phyloP scores from a whole-genome alignment of 2,888 invertebrate genomes.

The Polymixis flavicincta region DNA sequence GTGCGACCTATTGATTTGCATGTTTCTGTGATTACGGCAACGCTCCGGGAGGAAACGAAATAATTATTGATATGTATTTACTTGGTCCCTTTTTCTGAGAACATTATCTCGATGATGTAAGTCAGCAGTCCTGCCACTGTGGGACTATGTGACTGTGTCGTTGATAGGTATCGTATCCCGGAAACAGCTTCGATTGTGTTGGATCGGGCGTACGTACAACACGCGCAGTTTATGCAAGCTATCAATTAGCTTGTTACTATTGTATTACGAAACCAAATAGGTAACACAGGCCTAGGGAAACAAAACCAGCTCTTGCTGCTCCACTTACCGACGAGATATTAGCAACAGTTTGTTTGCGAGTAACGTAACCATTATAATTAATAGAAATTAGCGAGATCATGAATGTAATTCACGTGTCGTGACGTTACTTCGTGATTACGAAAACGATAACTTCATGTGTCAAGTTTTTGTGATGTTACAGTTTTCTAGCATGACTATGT shows the following conservation, averaged over 20 bases:
- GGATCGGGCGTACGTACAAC: slow-evolving; percentile 73
- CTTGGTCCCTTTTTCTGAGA: slow-evolving; percentile 57
- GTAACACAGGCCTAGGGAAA: slow-evolving; percentile 77
- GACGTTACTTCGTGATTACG: slow-evolving; percentile 39
- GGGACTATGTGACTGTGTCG: slow-evolving; percentile 61
- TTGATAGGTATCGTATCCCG: slow-evolving; percentile 80
- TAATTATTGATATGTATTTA: slow-evolving; percentile 58
- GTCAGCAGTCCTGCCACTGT: slow-evolving; percentile 46
- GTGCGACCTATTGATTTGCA: slow-evolving; percentile 45
- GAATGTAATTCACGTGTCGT: slow-evolving; percentile 55
- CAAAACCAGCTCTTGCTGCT: slow-evolving; percentile 75
- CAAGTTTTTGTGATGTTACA: slow-evolving; percentile 53
- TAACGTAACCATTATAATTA: slow-evolving; percentile 72
- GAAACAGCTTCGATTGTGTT: slow-evolving; percentile 80
- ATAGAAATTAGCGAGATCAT: slow-evolving; percentile 67
- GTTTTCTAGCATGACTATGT: slow-evolving; percentile 26
- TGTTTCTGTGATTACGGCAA: slow-evolving; percentile 53
- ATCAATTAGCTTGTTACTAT: slow-evolving; percentile 86
- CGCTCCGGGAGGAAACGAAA: slow-evolving; percentile 51
- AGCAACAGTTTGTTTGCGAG: slow-evolving; percentile 70
- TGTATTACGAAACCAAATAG: slow-evolving; percentile 82
- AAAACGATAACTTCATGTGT: slow-evolving; percentile 48
- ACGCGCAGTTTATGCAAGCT: slow-evolving; percentile 86
- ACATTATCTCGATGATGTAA: slow-evolving; percentile 67
- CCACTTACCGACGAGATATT: slow-evolving; percentile 75